Evolutionary conservation across 2,113 vertebrate genomes (phyloP).

Genomic region (Castor canadensis): DNA sequence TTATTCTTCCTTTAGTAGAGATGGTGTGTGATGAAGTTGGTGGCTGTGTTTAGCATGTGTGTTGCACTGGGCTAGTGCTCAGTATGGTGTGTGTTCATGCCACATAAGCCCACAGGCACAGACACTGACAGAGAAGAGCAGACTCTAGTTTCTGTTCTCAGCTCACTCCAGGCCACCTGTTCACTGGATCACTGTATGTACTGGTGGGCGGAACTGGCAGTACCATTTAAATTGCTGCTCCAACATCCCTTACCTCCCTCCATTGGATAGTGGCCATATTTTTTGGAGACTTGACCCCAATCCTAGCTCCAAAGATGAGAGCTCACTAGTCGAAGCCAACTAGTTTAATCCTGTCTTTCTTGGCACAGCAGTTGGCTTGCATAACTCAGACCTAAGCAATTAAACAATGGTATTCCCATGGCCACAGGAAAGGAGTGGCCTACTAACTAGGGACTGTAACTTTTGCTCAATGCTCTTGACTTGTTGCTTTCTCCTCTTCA

Average conservation of each 20-base stretch:
- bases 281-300: background rate
- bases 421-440: background rate
- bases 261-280: background rate
- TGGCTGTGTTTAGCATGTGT: background rate
- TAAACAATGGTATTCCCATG: background rate
- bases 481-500: background rate
- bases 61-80: background rate
- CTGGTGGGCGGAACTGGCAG: background rate
- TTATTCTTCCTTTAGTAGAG: background rate
- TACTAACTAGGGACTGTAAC: background rate
- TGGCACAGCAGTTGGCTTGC: background rate
- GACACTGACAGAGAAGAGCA: background rate
- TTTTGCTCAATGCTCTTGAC: background rate
- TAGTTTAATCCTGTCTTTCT: background rate
- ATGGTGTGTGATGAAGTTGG: background rate
- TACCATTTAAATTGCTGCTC: background rate
- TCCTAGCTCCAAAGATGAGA: too few species aligned
- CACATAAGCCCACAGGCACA: too few species aligned
- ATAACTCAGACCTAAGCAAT: background rate
- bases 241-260: background rate
- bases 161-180: background rate
- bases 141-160: background rate
- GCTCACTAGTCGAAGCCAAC: background rate
- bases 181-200: background rate
- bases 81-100: background rate